These are phyloP conservation scores for Clanis bilineata DNA, from an alignment of 2,888 invertebrate genomes.

Conservation along the genomic window DNA sequence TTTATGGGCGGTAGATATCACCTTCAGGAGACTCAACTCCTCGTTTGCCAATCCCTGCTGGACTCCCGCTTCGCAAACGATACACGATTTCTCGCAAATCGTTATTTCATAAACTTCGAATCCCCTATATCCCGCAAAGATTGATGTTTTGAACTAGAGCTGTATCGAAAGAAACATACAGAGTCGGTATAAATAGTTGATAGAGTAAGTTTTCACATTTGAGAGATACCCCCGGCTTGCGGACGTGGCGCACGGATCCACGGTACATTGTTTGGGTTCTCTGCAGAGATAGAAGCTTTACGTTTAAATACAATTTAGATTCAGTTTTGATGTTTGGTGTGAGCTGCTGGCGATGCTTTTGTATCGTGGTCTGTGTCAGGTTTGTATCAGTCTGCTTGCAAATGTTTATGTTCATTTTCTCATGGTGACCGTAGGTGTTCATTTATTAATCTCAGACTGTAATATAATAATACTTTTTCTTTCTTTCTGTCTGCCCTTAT, in stretches of 20 bases:
- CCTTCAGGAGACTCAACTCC: no score
- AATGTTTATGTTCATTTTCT: no score
- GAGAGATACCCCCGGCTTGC: slow-evolving; percentile 33
- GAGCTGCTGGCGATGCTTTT: neutral
- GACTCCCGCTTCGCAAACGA: no score
- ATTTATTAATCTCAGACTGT: no score
- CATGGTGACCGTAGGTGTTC: no score
- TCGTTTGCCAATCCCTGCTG: no score
- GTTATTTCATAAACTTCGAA: neutral
- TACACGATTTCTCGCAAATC: no score
- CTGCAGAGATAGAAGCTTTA: slow-evolving; percentile 24
- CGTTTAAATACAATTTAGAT: slow-evolving; percentile 7
- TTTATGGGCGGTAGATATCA: no score
- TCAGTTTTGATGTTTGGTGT: neutral
- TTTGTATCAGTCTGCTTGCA: neutral
- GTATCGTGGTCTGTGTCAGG: neutral
- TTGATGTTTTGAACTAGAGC: neutral
- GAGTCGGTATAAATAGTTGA: slow-evolving; percentile 35
- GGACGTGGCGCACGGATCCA: slow-evolving; percentile 28
- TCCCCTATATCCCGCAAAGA: neutral
- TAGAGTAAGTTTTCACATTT: slow-evolving; percentile 45
- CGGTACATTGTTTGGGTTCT: slow-evolving; percentile 42
- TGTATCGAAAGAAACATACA: neutral
- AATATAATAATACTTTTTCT: no score
- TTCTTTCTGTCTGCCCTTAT: no score